Evolutionary conservation across 1,140 invertebrate species (phyloP).

Genomic region (Hylaeus anthracinus): DNA sequence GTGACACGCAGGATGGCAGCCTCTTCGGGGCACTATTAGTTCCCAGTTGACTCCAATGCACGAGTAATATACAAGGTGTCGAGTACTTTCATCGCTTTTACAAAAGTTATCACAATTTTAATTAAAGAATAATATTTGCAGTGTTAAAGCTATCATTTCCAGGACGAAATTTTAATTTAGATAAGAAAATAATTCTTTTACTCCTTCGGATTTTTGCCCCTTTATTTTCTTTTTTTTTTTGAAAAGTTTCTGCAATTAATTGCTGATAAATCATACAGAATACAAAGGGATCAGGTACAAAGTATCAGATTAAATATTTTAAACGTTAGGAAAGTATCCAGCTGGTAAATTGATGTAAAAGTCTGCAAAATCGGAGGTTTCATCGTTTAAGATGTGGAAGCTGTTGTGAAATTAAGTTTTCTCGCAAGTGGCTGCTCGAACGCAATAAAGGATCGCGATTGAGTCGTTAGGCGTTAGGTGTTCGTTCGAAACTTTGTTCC

Average conservation of each 20-base stretch:
- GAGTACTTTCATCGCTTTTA: neutral
- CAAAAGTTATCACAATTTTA: too few relatives aligned
- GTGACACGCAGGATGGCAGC: neutral
- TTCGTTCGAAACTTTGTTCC: slow-evolving; percentile 11
- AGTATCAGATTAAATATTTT: neutral
- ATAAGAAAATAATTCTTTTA: neutral
- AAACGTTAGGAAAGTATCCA: neutral
- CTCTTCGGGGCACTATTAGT: neutral
- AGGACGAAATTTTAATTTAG: neutral
- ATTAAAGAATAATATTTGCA: too few relatives aligned
- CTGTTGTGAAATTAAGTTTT: neutral
- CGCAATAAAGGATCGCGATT: slow-evolving; percentile 7
- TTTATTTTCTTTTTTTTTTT: neutral
- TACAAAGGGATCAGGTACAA: neutral
- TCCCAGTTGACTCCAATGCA: neutral
- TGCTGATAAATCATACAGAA: neutral
- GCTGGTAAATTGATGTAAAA: neutral
- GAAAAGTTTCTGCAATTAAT: neutral
- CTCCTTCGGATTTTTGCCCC: neutral
- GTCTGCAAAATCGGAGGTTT: neutral
- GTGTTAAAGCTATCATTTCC: too few relatives aligned
- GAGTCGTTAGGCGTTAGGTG: neutral
- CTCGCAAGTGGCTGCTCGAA: neutral
- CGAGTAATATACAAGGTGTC: too few relatives aligned
- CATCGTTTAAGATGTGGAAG: neutral